Conservation (phyloP, 2,888 invertebrate genomes). For the Spisula subtruncata region DNA sequence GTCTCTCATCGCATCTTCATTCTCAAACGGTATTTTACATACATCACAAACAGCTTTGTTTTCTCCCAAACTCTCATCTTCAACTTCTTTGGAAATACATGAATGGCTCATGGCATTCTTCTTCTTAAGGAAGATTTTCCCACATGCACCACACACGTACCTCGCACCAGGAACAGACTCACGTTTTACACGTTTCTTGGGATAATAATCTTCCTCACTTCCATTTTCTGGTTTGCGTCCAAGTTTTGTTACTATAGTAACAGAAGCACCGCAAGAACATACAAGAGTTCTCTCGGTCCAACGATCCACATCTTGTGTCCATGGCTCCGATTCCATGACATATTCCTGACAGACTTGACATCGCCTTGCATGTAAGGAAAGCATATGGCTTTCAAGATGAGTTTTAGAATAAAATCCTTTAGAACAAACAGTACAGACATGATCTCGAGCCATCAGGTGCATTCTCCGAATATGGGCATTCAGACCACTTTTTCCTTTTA, state of each 20-base stretch:
- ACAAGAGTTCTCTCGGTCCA: constrained; percentile 26
- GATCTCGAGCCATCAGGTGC: constrained; percentile 36
- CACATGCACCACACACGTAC: constrained; percentile 52
- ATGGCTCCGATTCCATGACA: constrained; percentile 51
- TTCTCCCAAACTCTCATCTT: neutral
- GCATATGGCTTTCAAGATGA: constrained; percentile 37
- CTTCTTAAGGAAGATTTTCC: constrained; percentile 42
- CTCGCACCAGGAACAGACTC: constrained; percentile 13
- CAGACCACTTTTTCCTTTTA: constrained; percentile 44
- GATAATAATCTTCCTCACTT: constrained; percentile 22
- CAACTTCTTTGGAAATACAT: neutral
- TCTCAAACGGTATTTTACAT: neutral
- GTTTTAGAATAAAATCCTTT: constrained; percentile 39
- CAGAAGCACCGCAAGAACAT: constrained; percentile 47
- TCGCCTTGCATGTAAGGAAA: constrained; percentile 43
- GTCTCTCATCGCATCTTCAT: constrained; percentile 24
- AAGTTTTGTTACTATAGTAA: constrained; percentile 40
- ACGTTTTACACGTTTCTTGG: neutral
- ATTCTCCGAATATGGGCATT: constrained; percentile 35
- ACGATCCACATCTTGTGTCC: constrained; percentile 42
- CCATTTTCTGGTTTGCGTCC: constrained; percentile 38
- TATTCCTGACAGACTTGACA: constrained; percentile 41
- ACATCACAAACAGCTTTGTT: neutral
- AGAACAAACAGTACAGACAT: constrained; percentile 34
- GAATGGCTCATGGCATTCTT: constrained; percentile 33